These are phyloP conservation scores for Halocaridina rubra DNA, from an alignment of 2,888 invertebrate genomes.

Conservation along the genomic window DNA sequence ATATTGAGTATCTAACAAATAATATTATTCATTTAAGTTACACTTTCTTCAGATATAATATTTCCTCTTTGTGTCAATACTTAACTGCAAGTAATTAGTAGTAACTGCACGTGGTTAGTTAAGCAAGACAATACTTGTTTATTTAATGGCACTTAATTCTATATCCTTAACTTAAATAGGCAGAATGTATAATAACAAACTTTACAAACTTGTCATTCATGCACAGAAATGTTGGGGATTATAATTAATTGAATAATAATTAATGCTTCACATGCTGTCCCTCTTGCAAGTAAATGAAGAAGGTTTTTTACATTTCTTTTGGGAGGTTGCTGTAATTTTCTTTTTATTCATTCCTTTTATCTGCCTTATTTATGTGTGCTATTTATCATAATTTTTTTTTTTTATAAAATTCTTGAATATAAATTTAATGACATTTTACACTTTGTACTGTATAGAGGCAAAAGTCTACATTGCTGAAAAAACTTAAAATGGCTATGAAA, in stretches of 20 bases:
- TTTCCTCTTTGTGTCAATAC: too few species aligned
- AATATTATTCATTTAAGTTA: too few species aligned
- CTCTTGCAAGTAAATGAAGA: constrained; percentile 39
- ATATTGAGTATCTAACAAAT: too few species aligned
- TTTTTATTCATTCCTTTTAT: constrained; percentile 31
- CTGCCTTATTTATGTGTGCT: constrained; percentile 39
- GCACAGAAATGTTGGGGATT: constrained; percentile 26
- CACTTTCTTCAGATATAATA: too few species aligned
- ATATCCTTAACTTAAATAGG: constrained; percentile 53
- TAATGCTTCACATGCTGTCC: constrained; percentile 34
- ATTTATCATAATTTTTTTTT: constrained; percentile 15
- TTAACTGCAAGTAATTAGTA: too few species aligned
- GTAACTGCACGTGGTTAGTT: too few species aligned
- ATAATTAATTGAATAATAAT: too few species aligned
- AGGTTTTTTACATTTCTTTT: constrained; percentile 34
- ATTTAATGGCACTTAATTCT: constrained; percentile 37
- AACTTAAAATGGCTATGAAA: too few species aligned
- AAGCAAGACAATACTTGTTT: not conserved
- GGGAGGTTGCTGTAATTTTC: too few species aligned
- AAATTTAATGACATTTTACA: too few species aligned
- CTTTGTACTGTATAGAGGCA: constrained; percentile 9
- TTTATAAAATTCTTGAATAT: too few species aligned
- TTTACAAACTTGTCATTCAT: constrained; percentile 45
- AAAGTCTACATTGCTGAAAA: constrained; percentile 16
- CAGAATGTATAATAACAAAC: constrained; percentile 46